These are phyloP conservation scores for Plusia festucae DNA, from an alignment of 2,888 invertebrate species.

Conservation along the genomic window DNA sequence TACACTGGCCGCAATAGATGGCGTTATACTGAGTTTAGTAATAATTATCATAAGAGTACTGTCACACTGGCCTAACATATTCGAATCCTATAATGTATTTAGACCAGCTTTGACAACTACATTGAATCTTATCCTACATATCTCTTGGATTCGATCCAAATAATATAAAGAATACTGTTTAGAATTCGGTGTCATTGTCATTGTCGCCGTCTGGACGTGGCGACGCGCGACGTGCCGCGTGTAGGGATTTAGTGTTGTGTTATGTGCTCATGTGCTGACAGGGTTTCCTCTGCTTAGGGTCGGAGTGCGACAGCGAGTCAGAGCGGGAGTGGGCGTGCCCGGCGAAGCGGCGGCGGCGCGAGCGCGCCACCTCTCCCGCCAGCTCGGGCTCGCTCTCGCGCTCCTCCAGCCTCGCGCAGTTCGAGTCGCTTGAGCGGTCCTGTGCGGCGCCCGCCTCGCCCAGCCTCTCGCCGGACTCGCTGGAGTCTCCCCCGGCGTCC, in stretches of 20 bases:
- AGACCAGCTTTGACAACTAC: constrained; percentile 47
- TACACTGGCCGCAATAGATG: constrained; percentile 53
- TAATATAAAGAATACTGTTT: constrained; percentile 68
- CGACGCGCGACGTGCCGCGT: constrained; percentile 69
- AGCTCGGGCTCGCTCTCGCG: constrained; percentile 91
- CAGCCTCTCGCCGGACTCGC: constrained; percentile 85
- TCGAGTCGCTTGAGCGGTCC: constrained; percentile 93
- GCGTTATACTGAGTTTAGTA: constrained; percentile 41
- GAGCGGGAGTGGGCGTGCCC: constrained; percentile 94
- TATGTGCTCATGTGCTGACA: constrained; percentile 57
- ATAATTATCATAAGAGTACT: neutral
- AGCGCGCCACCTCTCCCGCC: constrained; percentile 82
- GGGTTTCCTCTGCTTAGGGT: constrained; percentile 71
- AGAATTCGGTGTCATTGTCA: constrained; percentile 83
- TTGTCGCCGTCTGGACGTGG: constrained; percentile 73
- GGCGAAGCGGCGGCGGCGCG: constrained; percentile 92
- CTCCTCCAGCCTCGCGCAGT: constrained; percentile 95
- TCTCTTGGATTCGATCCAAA: constrained; percentile 77
- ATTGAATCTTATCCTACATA: constrained; percentile 63
- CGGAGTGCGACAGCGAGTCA: constrained; percentile 91
- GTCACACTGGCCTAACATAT: constrained; percentile 23
- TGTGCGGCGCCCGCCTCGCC: constrained; percentile 84
- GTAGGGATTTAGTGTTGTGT: constrained; percentile 36
- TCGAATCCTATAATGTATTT: constrained; percentile 47
- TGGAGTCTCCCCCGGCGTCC: constrained; percentile 81